phyloP scores from a whole-genome alignment of 2,888 invertebrate genomes.

The Ischnus inquisitorius region DNA sequence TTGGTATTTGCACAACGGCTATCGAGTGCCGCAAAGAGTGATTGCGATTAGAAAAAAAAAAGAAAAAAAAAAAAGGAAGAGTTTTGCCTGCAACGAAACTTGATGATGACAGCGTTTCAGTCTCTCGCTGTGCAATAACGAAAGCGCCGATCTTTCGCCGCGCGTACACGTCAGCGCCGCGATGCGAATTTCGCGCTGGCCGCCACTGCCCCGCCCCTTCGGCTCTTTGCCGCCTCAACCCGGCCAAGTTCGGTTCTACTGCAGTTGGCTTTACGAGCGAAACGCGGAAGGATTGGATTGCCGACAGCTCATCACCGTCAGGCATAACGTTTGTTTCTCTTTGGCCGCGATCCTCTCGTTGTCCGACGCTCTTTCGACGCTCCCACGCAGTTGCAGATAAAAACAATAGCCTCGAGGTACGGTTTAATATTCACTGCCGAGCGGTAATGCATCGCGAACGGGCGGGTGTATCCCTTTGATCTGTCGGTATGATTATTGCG shows the following conservation, averaged over 20 bases:
- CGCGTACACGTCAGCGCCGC: neutral
- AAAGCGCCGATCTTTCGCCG: neutral
- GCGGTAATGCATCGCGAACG: neutral
- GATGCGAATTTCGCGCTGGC: neutral
- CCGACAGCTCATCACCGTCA: conserved; percentile 18
- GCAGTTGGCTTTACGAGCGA: conserved; percentile 40
- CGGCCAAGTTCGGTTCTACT: conserved; percentile 56
- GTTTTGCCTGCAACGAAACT: neutral
- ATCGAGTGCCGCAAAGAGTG: neutral
- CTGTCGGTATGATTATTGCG: conserved; percentile 20
- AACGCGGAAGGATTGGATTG: conserved; percentile 13
- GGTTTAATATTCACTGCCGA: neutral
- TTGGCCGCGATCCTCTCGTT: conserved; percentile 1
- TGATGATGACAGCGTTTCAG: neutral
- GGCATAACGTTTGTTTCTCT: conserved; percentile 23
- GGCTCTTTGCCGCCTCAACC: too few species aligned
- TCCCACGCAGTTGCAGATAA: neutral
- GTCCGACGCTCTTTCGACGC: conserved; percentile 5
- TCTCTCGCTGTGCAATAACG: conserved; percentile 7
- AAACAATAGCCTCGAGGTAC: conserved; percentile 22
- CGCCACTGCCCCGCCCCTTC: neutral
- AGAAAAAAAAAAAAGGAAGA: neutral
- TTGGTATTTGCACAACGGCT: conserved; percentile 32
- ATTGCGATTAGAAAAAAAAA: neutral
- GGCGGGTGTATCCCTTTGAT: neutral